Evolutionary conservation across 2,113 vertebrate species (phyloP), one percentile per base, ranked within the genome.

Genomic region (Rafetus swinhoei): DNA sequence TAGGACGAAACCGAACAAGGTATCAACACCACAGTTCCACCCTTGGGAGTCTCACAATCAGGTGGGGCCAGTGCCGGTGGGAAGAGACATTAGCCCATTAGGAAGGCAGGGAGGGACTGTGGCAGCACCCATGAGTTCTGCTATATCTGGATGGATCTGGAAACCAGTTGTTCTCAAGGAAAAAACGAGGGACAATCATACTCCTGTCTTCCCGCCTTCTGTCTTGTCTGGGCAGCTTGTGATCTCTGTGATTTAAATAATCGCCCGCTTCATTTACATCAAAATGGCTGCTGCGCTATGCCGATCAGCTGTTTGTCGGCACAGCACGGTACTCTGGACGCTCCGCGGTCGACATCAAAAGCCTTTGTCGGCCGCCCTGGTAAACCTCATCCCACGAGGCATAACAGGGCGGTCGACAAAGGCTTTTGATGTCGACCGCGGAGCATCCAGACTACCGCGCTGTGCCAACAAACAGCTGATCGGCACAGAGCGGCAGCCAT

Each of bases 1-100:
- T 99, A 96, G 29, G 50, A 77, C 84, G 95, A 32, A 94, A 24
- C 59, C 39, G 53, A 62, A 52, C 52, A 18, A 86, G 24, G 74
- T 27, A 77, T 77, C 53, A 35, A 86, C 54, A 32, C n/a, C 55
- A 57, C 3, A 77, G 45, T 50, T 77, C 74, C 22, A 50, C 22
- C 74, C 22, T 27, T 14, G 22, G 14, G 12, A 39, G 24, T 77
- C 74, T 50, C 12, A 50, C 74, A 25, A 96, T 92, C 59, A 29
- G 56, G 53, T 0, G 4, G 21, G 80, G n/a, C 4, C 39, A 45
- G 39, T 45, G 39, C 39, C 2, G 10, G 24, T 14, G 12, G 39
- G 39, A 77, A 24, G 35, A 77, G 24, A 5, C 74, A 5, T 25
- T 22, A 77, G 74, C 39, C 39, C 22, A 24, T 45, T 15, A 24